Evolutionary conservation across 2,888 invertebrate genomes (phyloP).

Genomic region (Lasioglossum calceatum): DNA sequence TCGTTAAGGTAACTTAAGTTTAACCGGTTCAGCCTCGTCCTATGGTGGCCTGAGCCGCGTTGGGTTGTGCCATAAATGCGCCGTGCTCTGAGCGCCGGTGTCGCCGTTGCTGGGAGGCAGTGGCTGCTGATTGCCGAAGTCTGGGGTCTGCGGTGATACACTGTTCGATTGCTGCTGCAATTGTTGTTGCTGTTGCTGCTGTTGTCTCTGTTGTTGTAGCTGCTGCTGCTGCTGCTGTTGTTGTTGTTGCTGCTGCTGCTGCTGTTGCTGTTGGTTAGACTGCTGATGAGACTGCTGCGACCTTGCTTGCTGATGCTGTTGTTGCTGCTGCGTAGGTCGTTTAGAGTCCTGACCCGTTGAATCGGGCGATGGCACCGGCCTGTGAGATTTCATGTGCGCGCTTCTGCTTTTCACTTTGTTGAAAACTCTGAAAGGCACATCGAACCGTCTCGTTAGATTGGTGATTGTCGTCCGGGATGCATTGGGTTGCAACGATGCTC

Average conservation of each 20-base stretch:
- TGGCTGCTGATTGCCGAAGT: constrained; percentile 74
- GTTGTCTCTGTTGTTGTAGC: constrained; percentile 66
- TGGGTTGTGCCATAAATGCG: constrained; percentile 83
- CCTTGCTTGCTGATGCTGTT: constrained; percentile 67
- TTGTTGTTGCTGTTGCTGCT: constrained; percentile 67
- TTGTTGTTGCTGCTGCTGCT: constrained; percentile 42
- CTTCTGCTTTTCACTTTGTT: constrained; percentile 99
- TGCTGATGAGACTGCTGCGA: constrained; percentile 68
- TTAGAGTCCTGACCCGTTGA: constrained; percentile 90
- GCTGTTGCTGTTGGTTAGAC: constrained; percentile 72
- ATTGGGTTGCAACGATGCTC: constrained; percentile 17
- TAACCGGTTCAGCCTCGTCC: constrained; percentile 78
- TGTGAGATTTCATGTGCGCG: constrained; percentile 99
- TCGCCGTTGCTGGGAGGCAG: constrained; percentile 73
- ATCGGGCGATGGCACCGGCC: constrained; percentile 90
- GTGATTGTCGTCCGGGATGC: not conserved
- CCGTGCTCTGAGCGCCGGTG: constrained; percentile 74
- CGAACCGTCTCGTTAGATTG: constrained; percentile 2
- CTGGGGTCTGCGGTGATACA: constrained; percentile 67
- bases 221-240: constrained; percentile 72
- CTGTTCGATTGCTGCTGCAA: constrained; percentile 69
- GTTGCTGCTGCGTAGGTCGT: constrained; percentile 77
- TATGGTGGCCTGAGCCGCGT: constrained; percentile 83
- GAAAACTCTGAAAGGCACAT: constrained; percentile 92
- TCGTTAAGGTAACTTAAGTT: constrained; percentile 83